phyloP scores from a whole-genome alignment of 2,113 vertebrate species.

The Naja naja region DNA sequence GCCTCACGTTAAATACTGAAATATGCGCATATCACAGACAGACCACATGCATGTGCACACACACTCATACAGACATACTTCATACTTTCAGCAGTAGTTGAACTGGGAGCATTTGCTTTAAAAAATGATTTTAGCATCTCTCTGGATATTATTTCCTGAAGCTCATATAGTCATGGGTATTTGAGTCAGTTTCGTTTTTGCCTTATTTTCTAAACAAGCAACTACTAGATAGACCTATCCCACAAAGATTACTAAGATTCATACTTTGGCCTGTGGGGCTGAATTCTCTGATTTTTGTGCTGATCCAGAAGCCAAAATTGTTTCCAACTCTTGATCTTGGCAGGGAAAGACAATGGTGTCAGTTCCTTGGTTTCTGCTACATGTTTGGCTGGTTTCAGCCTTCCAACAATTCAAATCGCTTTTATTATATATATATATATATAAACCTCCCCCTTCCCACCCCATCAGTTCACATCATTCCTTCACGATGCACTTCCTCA shows the following conservation, averaged over 20 bases:
- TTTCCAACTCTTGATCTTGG: slow-evolving; percentile 65
- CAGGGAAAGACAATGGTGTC: slow-evolving; percentile 59
- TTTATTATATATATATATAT: background rate
- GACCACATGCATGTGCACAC: background rate
- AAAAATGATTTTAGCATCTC: slow-evolving; percentile 16
- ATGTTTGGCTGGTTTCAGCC: slow-evolving; percentile 53
- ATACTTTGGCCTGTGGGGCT: background rate
- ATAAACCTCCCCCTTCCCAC: slow-evolving; percentile 30
- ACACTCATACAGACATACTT: background rate
- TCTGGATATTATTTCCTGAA: slow-evolving; percentile 15
- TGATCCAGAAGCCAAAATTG: slow-evolving; percentile 68
- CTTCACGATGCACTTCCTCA: slow-evolving; percentile 85
- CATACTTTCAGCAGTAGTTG: slow-evolving; percentile 9
- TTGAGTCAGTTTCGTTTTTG: slow-evolving; percentile 1
- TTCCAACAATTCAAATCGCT: slow-evolving; percentile 53
- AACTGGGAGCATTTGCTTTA: background rate
- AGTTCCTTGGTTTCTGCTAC: slow-evolving; percentile 52
- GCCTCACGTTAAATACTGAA: background rate
- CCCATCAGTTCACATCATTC: slow-evolving; percentile 72
- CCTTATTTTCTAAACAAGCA: slow-evolving; percentile 33
- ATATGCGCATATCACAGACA: background rate
- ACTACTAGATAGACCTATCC: slow-evolving; percentile 20
- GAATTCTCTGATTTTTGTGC: slow-evolving; percentile 28
- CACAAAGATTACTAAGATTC: slow-evolving; percentile 42
- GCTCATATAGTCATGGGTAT: slow-evolving; percentile 1